Evolutionary conservation across 2,113 vertebrate genomes (phyloP), one percentile per base, ranked within the genome.

Genomic region (Cromileptes altivelis): DNA sequence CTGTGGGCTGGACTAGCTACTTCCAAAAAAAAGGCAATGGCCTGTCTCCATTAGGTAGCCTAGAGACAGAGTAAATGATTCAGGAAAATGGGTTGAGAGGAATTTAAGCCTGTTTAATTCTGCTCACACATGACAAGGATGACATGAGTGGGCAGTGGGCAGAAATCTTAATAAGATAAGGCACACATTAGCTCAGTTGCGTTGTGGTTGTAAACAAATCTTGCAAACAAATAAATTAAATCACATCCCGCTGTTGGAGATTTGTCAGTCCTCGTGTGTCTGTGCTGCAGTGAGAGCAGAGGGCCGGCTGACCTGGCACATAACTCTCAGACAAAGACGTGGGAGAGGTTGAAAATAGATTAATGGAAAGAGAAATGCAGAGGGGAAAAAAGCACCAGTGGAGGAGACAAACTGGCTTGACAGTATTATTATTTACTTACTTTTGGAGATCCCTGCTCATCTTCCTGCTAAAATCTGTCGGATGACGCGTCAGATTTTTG

Each of bases 271-370:
- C 25, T 42, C 30, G 45, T 80, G 50, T 65, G 62, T 87, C 53
- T 85, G 15, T 69, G 69, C 67, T 69, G 52, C 82, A 80, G 53
- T 81, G 57, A 73, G 72, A 67, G 53, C 74, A 70, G 79, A 81
- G 65, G 25, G 33, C 56, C 49, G 30, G 52, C 57, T 65, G 75
- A 83, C 57, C 80, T 70, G 45, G 62, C 62, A 77, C 75, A 73
- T 7, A 40, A 17, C 30, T 70, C 58, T 64, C 42, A 80, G 47
- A 80, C 67, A 61, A 72, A 75, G 30, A 49, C 30, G 50, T 77
- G 69, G 33, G 71, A 42, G 45, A 63, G 15, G 67, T 61, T 27
- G 49, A 80, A 58, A 65, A 65, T 37, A 65, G 60, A 70, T 4
- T 64, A 18, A 50, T 80, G 42, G 52, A 80, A 79, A 68, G 47